phyloP scores from a whole-genome alignment of 2,888 invertebrate genomes.

The Hybos culiciformis region DNA sequence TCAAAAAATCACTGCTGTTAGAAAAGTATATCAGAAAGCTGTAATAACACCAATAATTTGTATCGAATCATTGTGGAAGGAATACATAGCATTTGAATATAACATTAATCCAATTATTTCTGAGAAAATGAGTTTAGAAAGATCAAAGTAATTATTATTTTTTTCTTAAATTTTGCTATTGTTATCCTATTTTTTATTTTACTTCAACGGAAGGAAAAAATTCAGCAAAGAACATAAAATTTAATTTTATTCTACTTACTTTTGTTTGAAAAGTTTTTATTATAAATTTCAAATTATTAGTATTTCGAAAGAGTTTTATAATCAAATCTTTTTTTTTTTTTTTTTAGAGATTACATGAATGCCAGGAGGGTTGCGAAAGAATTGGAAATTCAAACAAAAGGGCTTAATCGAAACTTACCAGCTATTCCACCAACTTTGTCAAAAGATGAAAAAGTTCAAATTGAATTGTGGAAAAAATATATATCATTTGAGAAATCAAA shows the following conservation, averaged over 20 bases:
- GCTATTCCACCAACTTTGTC: slow-evolving; percentile 90
- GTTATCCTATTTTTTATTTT: not conserved
- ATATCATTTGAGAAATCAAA: slow-evolving; percentile 96
- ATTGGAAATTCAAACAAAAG: slow-evolving; percentile 86
- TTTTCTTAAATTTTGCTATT: not conserved
- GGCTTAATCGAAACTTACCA: slow-evolving; percentile 87
- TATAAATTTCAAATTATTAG: not conserved
- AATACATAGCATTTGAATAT: slow-evolving; percentile 94
- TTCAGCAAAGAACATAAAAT: not conserved
- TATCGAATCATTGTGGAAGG: slow-evolving; percentile 93
- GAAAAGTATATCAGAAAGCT: slow-evolving; percentile 92
- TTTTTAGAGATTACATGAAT: slow-evolving; percentile 90
- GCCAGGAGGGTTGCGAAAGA: slow-evolving; percentile 92
- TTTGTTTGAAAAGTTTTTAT: not conserved
- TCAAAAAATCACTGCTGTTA: slow-evolving; percentile 95
- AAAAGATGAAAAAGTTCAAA: slow-evolving; percentile 86
- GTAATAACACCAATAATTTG: slow-evolving; percentile 94
- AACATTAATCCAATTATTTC: slow-evolving; percentile 66
- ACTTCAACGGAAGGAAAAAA: not conserved
- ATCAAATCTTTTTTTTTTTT: not conserved
- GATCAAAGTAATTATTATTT: slow-evolving; percentile 42
- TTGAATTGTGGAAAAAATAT: slow-evolving; percentile 98
- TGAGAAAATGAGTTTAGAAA: slow-evolving; percentile 94
- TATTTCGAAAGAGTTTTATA: not conserved
- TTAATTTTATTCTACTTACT: not conserved